Evolutionary conservation across 2,888 invertebrate genomes (phyloP), one percentile per base, ranked within the genome.

Genomic region (Philereme vetulata): DNA sequence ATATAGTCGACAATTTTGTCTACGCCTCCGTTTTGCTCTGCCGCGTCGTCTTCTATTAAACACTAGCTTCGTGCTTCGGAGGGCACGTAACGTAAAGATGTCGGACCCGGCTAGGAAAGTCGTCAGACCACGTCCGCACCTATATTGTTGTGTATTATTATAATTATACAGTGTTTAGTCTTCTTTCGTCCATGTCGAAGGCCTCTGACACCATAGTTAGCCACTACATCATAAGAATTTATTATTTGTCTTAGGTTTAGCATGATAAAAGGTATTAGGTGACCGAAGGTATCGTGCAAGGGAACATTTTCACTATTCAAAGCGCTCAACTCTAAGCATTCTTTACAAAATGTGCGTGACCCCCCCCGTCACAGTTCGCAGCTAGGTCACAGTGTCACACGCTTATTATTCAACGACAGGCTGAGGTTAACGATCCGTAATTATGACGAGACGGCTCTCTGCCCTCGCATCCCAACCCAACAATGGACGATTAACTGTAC

Each of bases 401-500:
- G 34, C 54, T 56, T 53, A 62, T 60, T 56, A 61, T 61, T 58
- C 63, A 65, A 58, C 54, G 50, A 44, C 62, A 54, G 46, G 45
- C 59, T 65, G 60, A 71, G 85, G 83, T 83, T 82, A 82, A 83
- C 74, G 80, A 78, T 81, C 81, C 67, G 65, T 72, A 78, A 79
- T 82, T 77, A 81, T 77, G 80, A 74, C 74, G 74, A 76, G 78
- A 72, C 73, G 71, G 71, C 79, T 77, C 76, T 78, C 77, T 73
- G 64, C 69, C 63, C 66, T 68, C 66, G 78, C 69, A 53, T 71
- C 65, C 65, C 72, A 82, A 86, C 65, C 65, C 72, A 82, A 86
- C 84, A 85, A 86, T 84, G 72, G 76, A 62, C 65, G 65, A 62
- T 69, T 79, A 82, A 82, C 84, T 74, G 84, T 82, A 77, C 72